phyloP scores from a whole-genome alignment of 92 coral and sea anemone species.

The Phymanthus crucifer region DNA sequence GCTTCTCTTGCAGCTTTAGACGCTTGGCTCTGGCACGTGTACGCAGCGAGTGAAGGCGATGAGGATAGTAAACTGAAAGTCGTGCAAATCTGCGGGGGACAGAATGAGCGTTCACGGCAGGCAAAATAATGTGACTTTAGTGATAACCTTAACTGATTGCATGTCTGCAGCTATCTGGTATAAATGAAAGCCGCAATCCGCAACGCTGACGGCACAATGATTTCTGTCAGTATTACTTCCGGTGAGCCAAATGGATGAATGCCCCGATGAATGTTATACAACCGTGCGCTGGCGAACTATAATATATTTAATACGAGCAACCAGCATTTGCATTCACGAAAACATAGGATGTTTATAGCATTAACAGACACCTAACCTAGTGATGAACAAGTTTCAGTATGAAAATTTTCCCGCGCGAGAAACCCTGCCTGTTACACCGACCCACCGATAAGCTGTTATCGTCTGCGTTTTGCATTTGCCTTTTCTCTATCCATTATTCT shows the following conservation, averaged over 20 bases:
- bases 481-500: not conserved
- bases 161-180: not conserved
- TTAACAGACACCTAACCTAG: no score
- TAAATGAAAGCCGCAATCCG: not conserved
- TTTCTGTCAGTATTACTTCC: not conserved
- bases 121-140: slow-evolving; percentile 2
- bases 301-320: not conserved
- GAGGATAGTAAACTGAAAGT: not conserved
- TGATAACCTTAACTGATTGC: slow-evolving; percentile 5
- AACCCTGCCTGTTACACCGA: not conserved
- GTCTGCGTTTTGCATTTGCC: not conserved
- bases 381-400: no score
- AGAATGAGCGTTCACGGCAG: not conserved
- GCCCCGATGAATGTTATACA: not conserved
- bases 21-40: not conserved
- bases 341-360: no score
- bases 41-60: not conserved
- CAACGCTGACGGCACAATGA: not conserved
- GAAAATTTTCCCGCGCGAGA: no score
- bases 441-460: not conserved
- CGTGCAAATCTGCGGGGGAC: slow-evolving; percentile 10
- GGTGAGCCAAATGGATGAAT: not conserved
- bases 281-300: not conserved
- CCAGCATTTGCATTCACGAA: not conserved
- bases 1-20: not conserved